Conservation (phyloP, 1,140 invertebrate genomes). For the Drosophila nigromelanica region DNA sequence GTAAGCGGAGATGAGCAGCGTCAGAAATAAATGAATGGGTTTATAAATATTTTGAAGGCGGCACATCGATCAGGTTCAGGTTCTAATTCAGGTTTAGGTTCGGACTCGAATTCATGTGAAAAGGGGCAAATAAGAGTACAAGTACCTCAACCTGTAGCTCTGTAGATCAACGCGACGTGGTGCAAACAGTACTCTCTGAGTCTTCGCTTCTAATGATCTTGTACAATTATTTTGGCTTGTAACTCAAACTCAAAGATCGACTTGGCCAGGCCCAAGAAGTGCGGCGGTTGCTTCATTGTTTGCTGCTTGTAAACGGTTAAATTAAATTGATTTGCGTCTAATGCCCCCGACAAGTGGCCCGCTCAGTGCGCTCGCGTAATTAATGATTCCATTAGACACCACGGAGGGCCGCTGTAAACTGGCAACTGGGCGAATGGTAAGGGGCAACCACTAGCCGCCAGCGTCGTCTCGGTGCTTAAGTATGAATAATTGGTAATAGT, state of each 20-base stretch:
- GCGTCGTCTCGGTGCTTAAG: conserved; percentile 72
- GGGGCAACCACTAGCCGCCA: conserved; percentile 37
- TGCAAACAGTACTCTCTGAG: not conserved
- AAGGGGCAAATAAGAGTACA: conserved; percentile 3
- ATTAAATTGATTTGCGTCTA: conserved; percentile 83
- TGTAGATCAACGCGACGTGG: conserved; percentile 1
- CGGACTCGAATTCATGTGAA: not conserved
- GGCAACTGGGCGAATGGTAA: not conserved
- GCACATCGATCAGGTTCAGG: conserved; percentile 60
- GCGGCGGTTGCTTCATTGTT: conserved; percentile 49
- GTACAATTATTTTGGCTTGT: conserved; percentile 64
- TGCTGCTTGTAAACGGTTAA: conserved; percentile 80
- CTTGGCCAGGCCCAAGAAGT: conserved; percentile 30
- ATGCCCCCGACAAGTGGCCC: conserved; percentile 77
- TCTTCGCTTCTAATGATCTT: conserved; percentile 68
- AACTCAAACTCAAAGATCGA: conserved; percentile 46
- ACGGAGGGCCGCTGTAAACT: conserved; percentile 36
- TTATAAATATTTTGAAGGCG: conserved; percentile 81
- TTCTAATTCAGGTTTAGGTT: conserved; percentile 3
- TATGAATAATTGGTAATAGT: conserved; percentile 83
- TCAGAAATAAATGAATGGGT: conserved; percentile 62
- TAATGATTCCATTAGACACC: conserved; percentile 82
- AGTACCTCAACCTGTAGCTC: not conserved
- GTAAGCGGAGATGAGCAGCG: conserved; percentile 21
- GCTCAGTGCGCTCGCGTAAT: conserved; percentile 66